Percentiles rank a stretch among this genome's conserved stretches.
Evolutionary conservation across 2,888 invertebrate species (phyloP).

Genomic region (Pherbina coryleti): DNA sequence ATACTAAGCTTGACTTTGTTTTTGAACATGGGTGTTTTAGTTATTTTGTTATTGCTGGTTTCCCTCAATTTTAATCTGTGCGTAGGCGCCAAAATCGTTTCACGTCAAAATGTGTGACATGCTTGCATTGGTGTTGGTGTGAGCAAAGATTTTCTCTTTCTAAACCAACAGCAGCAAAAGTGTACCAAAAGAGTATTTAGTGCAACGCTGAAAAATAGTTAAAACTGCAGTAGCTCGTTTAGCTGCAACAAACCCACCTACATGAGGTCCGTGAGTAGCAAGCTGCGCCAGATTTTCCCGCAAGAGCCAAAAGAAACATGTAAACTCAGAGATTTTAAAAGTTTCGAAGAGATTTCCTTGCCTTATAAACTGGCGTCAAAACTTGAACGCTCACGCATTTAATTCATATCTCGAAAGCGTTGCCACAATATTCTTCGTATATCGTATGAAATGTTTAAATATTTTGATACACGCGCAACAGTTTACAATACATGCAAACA

Average conservation of each 20-base stretch:
- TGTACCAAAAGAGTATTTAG: background rate
- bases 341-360: background rate
- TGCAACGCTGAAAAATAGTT: background rate
- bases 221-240: background rate
- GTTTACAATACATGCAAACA: background rate
- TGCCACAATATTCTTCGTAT: constrained; percentile 9
- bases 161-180: background rate
- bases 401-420: background rate
- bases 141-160: background rate
- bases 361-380: background rate
- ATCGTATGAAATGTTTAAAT: constrained; percentile 9
- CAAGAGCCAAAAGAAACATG: background rate
- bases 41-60: constrained; percentile 19
- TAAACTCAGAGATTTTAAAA: background rate
- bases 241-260: too few species aligned
- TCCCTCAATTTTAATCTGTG: constrained; percentile 42
- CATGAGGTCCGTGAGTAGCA: too few species aligned
- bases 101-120: constrained; percentile 33
- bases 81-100: constrained; percentile 55
- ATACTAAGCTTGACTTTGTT: constrained; percentile 18
- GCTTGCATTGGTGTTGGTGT: constrained; percentile 13
- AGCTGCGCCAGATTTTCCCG: background rate
- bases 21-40: constrained; percentile 26
- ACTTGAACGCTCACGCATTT: background rate
- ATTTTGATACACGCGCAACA: constrained; percentile 17